Base-by-base conservation (phyloP, 2,888 invertebrate genomes). In the Allolobophora icterica region DNA sequence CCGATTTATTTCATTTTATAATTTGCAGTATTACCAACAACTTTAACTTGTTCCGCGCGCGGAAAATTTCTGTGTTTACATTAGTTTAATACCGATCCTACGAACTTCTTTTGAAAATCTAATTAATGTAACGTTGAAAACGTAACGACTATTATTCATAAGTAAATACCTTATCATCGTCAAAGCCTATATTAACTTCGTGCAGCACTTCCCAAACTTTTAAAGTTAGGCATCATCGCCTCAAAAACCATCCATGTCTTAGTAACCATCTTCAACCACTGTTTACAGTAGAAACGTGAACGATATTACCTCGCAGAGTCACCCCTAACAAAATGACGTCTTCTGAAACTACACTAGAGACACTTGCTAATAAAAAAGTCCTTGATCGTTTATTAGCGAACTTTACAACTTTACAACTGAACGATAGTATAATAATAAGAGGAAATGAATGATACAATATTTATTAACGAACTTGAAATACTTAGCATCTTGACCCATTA, bases 261-360 rank as follows among this genome's bases (percentile, higher is more conserved):
- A 71, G 71, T n/a, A n/a, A 71, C 71, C 71, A 71, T 71, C n/a
- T 71, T 71, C 71, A 71, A n/a, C n/a, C n/a, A 71, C 30, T 71
- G 71, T 71, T 71, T 71, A 71, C 71, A 71, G 3, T 71, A 71
- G 71, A n/a, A 71, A 71, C 71, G 13, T 1, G 11, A 71, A 71
- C 13, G 30, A 71, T 71, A 71, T 17, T 11, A 17, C 1, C 8
- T 71, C 11, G 52, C 1, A 71, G 71, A 71, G 71, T 71, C 71
- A 71, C 1, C 71, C 30, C 0, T 11, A 52, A 17, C 52, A 30
- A 8, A 71, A 71, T 71, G 30, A 71, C 71, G 71, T 71, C 71
- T n/a, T n/a, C 13, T 2, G 11, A 71, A 30, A 71, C 17, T 3
- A 24, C 45, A 15, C 19, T 1, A 45, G 45, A 13, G n/a, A 45